Evolutionary conservation across 2,797 vertebrate genomes (phyloP), one percentile per base, ranked within the genome.

Genomic region (Chaunax sp.): DNA sequence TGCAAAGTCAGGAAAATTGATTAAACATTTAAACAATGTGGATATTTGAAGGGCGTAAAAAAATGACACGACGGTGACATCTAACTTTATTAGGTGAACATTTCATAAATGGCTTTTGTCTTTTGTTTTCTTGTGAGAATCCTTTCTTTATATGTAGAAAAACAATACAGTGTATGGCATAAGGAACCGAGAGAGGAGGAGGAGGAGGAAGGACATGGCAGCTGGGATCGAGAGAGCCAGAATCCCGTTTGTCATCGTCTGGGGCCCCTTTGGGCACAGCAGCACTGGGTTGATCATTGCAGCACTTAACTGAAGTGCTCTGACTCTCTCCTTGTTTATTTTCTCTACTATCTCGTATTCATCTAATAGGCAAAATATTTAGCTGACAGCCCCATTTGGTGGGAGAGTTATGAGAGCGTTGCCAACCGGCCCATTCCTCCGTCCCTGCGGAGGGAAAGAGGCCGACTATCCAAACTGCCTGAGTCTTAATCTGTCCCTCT

Each of bases 321-420:
- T 78, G 84, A 80, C 87, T 87, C 78, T 86, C 64, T 14, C 78
- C 65, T 83, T 90, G 90, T 94, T 94, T 94, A 92, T 92, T 93
- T 94, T 94, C 84, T 77, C 87, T 76, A 85, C 70, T 89, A 92
- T 90, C 86, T 90, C 69, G 73, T 69, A 80, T 79, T 89, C 81
- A 91, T 92, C 89, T 92, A 93, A 93, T 92, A 93, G 88, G 92
- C 92, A 93, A 94, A 94, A 95, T 93, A 93, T 94, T 94, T 93
- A 94, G 90, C 91, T 91, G 92, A 94, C 93, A 93, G 90, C 78
- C 90, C 84, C 87, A 93, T 92, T 93, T 93, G 91, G 89, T 86
- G 86, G 90, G 91, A 93, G 92, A 94, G 90, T 92, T 91, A 90
- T 91, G 91, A 92, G 89, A 86, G 84, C 54, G 26, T 76, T 91